Percentiles rank a stretch among this genome's conserved stretches.
These are phyloP conservation scores for Synodontis membranacea DNA, from an alignment of 2,113 vertebrate species.

Conservation along the genomic window DNA sequence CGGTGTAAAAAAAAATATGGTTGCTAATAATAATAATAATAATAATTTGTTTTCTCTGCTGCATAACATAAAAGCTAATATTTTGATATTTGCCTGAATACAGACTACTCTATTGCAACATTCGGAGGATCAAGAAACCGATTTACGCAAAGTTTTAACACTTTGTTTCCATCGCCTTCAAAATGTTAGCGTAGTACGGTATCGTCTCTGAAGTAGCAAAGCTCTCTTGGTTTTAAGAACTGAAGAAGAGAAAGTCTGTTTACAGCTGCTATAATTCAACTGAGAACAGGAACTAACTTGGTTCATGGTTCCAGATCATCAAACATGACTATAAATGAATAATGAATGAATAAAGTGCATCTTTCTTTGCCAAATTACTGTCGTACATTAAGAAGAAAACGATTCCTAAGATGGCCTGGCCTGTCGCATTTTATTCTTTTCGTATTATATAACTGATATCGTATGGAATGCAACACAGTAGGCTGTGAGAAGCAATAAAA, in stretches of 20 bases:
- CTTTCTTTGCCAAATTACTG: not conserved
- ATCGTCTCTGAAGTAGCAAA: not conserved
- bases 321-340: not conserved
- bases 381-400: not conserved
- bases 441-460: not conserved
- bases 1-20: not conserved
- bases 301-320: not conserved
- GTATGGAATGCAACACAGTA: not conserved
- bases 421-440: not conserved
- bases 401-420: not conserved
- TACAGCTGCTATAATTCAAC: not conserved
- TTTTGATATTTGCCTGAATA: not conserved
- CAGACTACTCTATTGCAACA: not conserved
- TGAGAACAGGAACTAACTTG: not conserved
- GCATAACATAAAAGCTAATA: not conserved
- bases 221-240: not conserved
- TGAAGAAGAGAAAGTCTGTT: not conserved
- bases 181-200: not conserved
- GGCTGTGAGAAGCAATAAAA: not conserved
- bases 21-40: not conserved
- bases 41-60: not conserved
- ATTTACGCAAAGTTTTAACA: not conserved
- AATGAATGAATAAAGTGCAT: not conserved
- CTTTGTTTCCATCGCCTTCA: not conserved
- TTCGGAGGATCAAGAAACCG: not conserved